phyloP scores from a whole-genome alignment of 2,113 vertebrate genomes.

The Vireo altiloquus region DNA sequence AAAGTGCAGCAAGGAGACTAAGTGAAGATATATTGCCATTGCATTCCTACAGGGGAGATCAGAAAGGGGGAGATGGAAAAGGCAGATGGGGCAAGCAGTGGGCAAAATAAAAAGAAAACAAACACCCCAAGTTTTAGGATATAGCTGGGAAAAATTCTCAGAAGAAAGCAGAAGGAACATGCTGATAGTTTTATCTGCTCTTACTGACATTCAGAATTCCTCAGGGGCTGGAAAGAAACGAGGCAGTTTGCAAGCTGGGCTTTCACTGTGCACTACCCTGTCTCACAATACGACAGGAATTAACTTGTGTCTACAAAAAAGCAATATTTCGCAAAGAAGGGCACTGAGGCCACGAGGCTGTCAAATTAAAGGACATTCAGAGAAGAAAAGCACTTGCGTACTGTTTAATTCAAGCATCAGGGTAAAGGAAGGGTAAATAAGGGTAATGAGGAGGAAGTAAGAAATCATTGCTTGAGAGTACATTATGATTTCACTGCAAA shows the following conservation, averaged over 20 bases:
- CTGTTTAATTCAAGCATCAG: slow-evolving; percentile 2
- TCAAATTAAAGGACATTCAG: slow-evolving; percentile 3
- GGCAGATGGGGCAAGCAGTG: background rate
- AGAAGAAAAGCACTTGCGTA: background rate
- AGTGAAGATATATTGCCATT: background rate
- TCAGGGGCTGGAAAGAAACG: background rate
- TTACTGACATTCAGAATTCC: slow-evolving; percentile 30
- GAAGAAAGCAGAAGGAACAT: background rate
- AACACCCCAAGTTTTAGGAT: background rate
- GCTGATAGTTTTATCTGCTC: slow-evolving; percentile 23
- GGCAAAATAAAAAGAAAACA: background rate
- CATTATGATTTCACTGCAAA: background rate
- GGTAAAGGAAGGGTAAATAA: background rate
- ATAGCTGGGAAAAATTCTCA: background rate
- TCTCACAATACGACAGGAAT: background rate
- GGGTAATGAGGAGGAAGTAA: background rate
- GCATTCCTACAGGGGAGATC: background rate
- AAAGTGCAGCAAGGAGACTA: background rate
- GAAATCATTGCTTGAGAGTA: background rate
- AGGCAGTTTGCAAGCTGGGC: slow-evolving; percentile 7
- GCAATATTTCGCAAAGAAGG: slow-evolving; percentile 29
- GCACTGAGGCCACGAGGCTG: background rate
- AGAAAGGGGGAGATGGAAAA: background rate
- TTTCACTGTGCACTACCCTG: background rate
- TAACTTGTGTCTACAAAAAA: slow-evolving; percentile 44